Percentiles rank a stretch among this genome's conserved stretches.
phyloP scores from a whole-genome alignment of 30 jellyfish, hydroid and myxozoan genomes.

The Aurelia sp. region DNA sequence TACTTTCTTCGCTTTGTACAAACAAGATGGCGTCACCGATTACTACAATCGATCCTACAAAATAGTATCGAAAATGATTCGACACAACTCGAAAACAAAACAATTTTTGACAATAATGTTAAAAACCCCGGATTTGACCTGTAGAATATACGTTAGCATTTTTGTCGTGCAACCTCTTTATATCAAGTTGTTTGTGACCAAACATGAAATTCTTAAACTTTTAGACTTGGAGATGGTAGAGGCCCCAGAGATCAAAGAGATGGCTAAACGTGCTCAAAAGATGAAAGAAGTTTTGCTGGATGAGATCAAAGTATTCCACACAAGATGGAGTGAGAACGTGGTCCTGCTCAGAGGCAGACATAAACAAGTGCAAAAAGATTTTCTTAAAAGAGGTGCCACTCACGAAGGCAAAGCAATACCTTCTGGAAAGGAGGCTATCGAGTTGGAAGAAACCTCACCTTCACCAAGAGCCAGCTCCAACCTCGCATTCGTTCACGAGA shows the following conservation, averaged over 20 bases:
- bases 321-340: constrained; percentile 84
- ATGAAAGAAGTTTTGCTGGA: constrained; percentile 81
- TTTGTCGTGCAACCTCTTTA: too few relatives aligned
- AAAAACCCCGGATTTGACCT: too few relatives aligned
- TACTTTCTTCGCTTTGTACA: too few relatives aligned
- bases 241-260: constrained; percentile 82
- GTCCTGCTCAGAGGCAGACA: constrained; percentile 65
- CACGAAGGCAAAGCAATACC: constrained; percentile 2
- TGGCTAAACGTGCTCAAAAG: constrained; percentile 89
- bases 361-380: constrained; percentile 78
- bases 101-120: too few relatives aligned
- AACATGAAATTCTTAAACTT: not conserved
- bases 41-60: too few relatives aligned
- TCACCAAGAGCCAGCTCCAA: constrained; percentile 60
- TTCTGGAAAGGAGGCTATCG: constrained; percentile 66
- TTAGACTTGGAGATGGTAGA: constrained; percentile 96
- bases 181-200: too few relatives aligned
- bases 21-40: too few relatives aligned
- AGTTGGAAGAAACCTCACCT: constrained; percentile 54
- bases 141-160: too few relatives aligned
- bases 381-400: constrained; percentile 54
- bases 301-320: constrained; percentile 92
- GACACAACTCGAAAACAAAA: too few relatives aligned
- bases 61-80: too few relatives aligned
- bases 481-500: constrained; percentile 46